phyloP scores from a whole-genome alignment of 1,140 invertebrate species.

The Pomacea maculata region DNA sequence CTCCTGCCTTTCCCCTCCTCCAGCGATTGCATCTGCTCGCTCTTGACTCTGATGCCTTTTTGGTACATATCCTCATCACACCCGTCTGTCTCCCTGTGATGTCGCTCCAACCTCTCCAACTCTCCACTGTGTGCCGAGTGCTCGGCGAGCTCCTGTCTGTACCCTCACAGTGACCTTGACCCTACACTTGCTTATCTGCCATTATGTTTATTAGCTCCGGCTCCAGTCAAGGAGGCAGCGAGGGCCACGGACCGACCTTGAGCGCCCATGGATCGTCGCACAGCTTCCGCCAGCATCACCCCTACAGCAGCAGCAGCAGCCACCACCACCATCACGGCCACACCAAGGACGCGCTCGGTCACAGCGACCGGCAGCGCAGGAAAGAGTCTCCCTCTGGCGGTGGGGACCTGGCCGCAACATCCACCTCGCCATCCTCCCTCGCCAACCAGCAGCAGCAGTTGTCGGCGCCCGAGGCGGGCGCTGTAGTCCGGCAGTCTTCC shows the following conservation, averaged over 20 bases:
- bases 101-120: background rate
- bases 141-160: background rate
- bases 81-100: no score
- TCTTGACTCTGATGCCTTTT: no score
- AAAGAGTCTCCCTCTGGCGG: constrained; percentile 9
- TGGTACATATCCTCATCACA: no score
- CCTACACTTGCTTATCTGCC: background rate
- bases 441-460: constrained; percentile 16
- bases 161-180: background rate
- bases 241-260: constrained; percentile 27
- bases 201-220: constrained; percentile 31
- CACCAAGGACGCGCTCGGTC: background rate
- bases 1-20: no score
- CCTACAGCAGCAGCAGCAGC: constrained; percentile 8
- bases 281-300: constrained; percentile 18
- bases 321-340: constrained; percentile 11
- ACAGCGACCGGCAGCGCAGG: constrained; percentile 9
- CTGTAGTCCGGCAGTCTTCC: constrained; percentile 24
- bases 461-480: constrained; percentile 39
- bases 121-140: background rate
- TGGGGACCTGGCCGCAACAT: background rate
- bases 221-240: constrained; percentile 32
- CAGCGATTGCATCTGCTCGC: no score
- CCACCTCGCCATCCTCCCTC: constrained; percentile 11
- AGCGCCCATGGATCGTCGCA: constrained; percentile 30